phyloP scores from a whole-genome alignment of 1,140 invertebrate genomes.

The Drosophila pruinosa region DNA sequence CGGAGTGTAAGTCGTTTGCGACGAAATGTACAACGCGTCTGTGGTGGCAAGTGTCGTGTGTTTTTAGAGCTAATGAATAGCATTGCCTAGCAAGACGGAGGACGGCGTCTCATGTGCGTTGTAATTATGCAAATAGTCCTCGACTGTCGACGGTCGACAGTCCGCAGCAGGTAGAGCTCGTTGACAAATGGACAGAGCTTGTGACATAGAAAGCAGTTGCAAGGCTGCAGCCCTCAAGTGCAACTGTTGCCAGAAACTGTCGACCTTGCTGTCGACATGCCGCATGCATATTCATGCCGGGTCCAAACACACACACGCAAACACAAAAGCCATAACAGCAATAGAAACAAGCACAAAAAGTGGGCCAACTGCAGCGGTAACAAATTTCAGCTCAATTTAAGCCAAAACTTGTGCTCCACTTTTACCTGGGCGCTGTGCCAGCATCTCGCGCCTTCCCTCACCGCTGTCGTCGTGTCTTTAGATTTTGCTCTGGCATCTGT shows the following conservation, averaged over 20 bases:
- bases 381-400: constrained; percentile 74
- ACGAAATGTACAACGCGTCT: neutral
- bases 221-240: constrained; percentile 58
- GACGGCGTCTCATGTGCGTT: constrained; percentile 62
- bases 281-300: constrained; percentile 76
- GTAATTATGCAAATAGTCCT: constrained; percentile 73
- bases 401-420: constrained; percentile 45
- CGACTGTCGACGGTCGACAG: neutral
- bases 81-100: constrained; percentile 30
- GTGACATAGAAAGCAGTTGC: constrained; percentile 8
- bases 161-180: constrained; percentile 8
- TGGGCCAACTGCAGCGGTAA: constrained; percentile 63
- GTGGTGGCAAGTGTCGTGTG: neutral
- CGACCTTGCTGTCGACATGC: constrained; percentile 64
- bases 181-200: constrained; percentile 32
- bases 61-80: constrained; percentile 44
- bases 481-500: constrained; percentile 66
- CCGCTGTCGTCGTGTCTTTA: constrained; percentile 18
- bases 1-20: neutral
- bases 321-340: constrained; percentile 14
- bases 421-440: constrained; percentile 43
- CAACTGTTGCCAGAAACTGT: constrained; percentile 58
- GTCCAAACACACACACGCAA: constrained; percentile 3
- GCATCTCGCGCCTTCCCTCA: neutral
- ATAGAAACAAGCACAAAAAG: constrained; percentile 25